A percentile compares a stretch with the other conserved stretches of the same genome.
Evolutionary conservation across 2,797 vertebrate species (phyloP).

Genomic region (Notolabrus celidotus): DNA sequence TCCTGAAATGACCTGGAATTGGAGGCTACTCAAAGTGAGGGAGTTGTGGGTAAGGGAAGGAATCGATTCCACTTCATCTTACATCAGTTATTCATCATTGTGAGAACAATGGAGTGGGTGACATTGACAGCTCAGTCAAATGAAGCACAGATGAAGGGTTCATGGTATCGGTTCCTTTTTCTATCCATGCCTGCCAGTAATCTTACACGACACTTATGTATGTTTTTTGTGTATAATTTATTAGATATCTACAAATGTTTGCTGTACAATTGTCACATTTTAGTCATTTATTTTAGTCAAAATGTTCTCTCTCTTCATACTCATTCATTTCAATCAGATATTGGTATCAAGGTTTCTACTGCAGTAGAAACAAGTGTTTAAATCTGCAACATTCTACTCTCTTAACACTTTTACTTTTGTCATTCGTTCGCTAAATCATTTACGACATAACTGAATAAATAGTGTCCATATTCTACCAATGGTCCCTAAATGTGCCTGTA

Average conservation of each 20-base stretch:
- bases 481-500: no score
- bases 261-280: background rate
- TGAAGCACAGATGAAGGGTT: constrained; percentile 26
- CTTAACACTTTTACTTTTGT: no score
- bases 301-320: no score
- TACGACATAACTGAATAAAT: no score
- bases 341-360: no score
- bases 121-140: constrained; percentile 41
- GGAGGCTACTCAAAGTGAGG: background rate
- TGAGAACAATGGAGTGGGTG: constrained; percentile 34
- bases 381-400: no score
- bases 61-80: constrained; percentile 17
- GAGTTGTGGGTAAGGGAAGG: background rate
- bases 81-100: constrained; percentile 38
- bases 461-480: no score
- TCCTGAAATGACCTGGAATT: background rate
- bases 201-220: background rate
- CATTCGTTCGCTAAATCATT: no score
- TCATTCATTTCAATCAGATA: no score
- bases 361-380: no score
- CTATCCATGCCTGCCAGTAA: background rate
- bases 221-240: no score
- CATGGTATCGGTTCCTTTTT: constrained; percentile 9
- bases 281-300: no score
- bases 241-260: background rate